Evolutionary conservation across 2,888 invertebrate species (phyloP).

Genomic region (Mythimna vitellina): DNA sequence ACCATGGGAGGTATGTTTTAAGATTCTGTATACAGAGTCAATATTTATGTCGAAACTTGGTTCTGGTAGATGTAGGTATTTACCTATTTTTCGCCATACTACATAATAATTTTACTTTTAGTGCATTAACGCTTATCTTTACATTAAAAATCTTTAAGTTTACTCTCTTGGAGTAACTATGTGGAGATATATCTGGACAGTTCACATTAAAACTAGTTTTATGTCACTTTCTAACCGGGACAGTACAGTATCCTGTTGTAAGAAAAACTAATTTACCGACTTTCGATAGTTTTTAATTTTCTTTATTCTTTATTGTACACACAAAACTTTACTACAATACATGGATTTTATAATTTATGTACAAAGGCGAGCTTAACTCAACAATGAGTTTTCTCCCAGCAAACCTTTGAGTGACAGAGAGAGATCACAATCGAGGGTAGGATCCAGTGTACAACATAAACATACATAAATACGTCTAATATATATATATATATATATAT

Average conservation of each 20-base stretch:
- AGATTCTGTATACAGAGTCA: slow-evolving; percentile 26
- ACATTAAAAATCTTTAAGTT: too few relatives aligned
- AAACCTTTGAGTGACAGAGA: too few relatives aligned
- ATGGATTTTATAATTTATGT: too few relatives aligned
- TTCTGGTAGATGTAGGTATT: neutral
- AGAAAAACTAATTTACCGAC: neutral
- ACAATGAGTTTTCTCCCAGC: too few relatives aligned
- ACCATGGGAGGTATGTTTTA: slow-evolving; percentile 24
- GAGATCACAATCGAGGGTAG: too few relatives aligned
- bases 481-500: too few relatives aligned
- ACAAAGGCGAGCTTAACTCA: too few relatives aligned
- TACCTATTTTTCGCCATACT: neutral
- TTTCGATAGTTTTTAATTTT: neutral
- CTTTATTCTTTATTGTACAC: too few relatives aligned
- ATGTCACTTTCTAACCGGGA: neutral
- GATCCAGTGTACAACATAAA: too few relatives aligned
- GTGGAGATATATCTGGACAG: neutral
- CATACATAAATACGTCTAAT: too few relatives aligned
- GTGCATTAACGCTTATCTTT: neutral
- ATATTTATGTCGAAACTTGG: slow-evolving; percentile 22
- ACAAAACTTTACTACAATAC: too few relatives aligned
- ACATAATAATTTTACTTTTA: neutral
- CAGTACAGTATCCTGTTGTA: neutral
- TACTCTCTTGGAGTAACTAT: neutral
- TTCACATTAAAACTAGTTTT: neutral